phyloP scores from a whole-genome alignment of 1,140 invertebrate genomes.

The Meloidogyne exigua region DNA sequence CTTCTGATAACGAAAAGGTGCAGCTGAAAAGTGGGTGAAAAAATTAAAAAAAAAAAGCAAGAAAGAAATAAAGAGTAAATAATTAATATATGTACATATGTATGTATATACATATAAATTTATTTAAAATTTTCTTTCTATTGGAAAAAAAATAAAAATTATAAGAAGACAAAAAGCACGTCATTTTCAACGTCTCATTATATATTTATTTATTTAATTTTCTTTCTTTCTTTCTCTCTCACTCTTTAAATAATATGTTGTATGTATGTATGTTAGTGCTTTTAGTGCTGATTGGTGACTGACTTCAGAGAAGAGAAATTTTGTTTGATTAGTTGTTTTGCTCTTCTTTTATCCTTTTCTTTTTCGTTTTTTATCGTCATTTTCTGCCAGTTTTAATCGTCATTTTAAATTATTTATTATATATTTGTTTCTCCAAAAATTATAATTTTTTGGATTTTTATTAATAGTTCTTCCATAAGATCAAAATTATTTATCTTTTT shows the following conservation, averaged over 20 bases:
- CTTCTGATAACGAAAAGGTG: not conserved
- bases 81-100: too few species aligned
- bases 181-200: constrained; percentile 4
- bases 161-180: not conserved
- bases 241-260: too few species aligned
- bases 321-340: not conserved
- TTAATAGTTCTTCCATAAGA: too few species aligned
- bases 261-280: too few species aligned
- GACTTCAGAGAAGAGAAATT: too few species aligned
- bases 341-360: not conserved
- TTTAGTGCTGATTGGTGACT: not conserved
- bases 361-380: not conserved
- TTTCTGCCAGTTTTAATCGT: not conserved
- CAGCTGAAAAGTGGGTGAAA: constrained; percentile 1
- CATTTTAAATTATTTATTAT: not conserved
- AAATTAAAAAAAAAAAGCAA: not conserved
- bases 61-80: not conserved
- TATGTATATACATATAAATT: too few species aligned
- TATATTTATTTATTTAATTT: not conserved
- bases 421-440: not conserved
- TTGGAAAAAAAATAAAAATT: not conserved
- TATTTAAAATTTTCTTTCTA: not conserved
- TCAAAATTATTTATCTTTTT: too few species aligned
- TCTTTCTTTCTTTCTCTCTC: too few species aligned
- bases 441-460: not conserved